Evolutionary conservation across 2,888 invertebrate species (phyloP), one percentile per base, ranked within the genome.

Genomic region (Rotaria magnacalcarata): DNA sequence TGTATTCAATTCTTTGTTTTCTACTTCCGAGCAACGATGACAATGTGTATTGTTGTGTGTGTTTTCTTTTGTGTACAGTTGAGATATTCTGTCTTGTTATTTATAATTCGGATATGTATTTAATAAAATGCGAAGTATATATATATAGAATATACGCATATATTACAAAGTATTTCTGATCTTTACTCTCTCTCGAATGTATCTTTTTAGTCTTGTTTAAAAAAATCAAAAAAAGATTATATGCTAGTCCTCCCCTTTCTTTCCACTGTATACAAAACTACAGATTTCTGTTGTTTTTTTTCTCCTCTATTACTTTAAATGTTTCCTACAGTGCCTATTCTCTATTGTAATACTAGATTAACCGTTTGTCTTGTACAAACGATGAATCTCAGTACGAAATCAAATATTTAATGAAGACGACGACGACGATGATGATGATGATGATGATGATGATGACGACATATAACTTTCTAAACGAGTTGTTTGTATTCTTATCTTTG

Each of bases 401-500:
- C 67, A 67, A 67, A 67, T 67, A 67, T 14, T 67, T 67, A 56
- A 56, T 56, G 67, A 67, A 3, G 67, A 67, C 11, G 67, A 67
- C 16, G 27, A 67, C 19, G 67, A 67, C 34, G 27, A 67, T 58
- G n/a, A 58, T n/a, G n/a, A n/a, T n/a, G n/a, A 34, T 34, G 34
- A 34, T 34, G 34, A 34, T 34, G 34, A 34, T 67, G 67, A 67
- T 67, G 34, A 67, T 67, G 67, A 67, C 34, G 67, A 67, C 67
- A 67, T 41, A 67, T 34, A 67, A 67, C 67, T 67, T 67, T 34
- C 67, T 34, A 34, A 67, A 67, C 67, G 67, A 67, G 67, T 67
- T 67, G 67, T 67, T 19, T 67, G 19, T 67, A 67, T 67, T 67
- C 67, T 67, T 34, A 67, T 67, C 67, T 67, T 34, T 67, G 67